Evolutionary conservation across 2,113 vertebrate species (phyloP).

Genomic region (Vicugna pacos): DNA sequence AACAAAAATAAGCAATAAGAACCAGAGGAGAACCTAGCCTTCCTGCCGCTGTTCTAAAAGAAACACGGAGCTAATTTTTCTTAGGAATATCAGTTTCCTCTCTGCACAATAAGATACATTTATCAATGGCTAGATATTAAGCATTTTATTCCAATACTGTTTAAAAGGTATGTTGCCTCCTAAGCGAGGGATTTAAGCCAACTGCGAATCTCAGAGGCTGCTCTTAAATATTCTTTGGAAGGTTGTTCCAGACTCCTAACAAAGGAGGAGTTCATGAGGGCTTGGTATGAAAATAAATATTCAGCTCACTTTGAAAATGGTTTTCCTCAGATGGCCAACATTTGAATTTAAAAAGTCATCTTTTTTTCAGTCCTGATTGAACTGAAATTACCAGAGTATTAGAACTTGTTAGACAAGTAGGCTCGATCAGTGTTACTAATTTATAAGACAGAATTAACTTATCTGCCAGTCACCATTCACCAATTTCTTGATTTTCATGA

Average conservation of each 20-base stretch:
- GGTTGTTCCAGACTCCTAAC: not conserved
- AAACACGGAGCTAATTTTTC: not conserved
- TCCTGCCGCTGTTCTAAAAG: not conserved
- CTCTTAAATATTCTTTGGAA: not conserved
- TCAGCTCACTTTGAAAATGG: not conserved
- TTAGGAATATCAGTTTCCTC: not conserved
- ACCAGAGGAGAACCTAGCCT: not conserved
- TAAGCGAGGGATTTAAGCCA: not conserved
- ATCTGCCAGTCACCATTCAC: not conserved
- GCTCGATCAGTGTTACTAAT: not conserved
- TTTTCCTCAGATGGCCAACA: not conserved
- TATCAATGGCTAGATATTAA: not conserved
- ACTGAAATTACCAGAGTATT: not conserved
- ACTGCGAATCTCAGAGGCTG: not conserved
- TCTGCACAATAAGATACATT: not conserved
- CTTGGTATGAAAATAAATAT: not conserved
- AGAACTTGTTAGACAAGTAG: not conserved
- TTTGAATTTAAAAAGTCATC: not conserved
- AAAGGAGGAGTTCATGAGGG: not conserved
- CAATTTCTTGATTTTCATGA: not conserved
- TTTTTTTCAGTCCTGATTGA: not conserved
- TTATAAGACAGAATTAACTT: not conserved
- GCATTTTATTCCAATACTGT: not conserved
- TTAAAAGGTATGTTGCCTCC: not conserved
- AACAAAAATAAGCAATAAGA: conserved; percentile 18